Evolutionary conservation across 2,113 vertebrate species (phyloP), one percentile per base, ranked within the genome.

Genomic region (Thymallus thymallus): DNA sequence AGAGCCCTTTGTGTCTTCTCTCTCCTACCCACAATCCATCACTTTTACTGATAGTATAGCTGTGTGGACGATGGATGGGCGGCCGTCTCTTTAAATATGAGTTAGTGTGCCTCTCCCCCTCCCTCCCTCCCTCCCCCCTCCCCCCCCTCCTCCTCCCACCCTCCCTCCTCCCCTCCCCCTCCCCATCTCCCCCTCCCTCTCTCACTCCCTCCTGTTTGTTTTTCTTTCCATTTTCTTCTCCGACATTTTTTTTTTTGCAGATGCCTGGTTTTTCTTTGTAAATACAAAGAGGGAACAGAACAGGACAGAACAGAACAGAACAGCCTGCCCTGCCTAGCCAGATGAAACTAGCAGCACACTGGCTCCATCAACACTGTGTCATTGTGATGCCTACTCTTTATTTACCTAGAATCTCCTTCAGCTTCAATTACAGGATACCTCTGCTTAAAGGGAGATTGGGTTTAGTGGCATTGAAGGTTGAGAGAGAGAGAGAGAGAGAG

Each of bases 71-170:
- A 78, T 69, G 55, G 35, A 68, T 80, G 80, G 74, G 79, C 83
- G 70, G 75, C 80, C 78, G 22, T 87, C 77, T 84, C 74, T 82
- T 75, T 87, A 89, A 90, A 91, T 91, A 90, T 89, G 76, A 89
- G 92, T 93, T 14, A 14, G 20, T 61, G n/a, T 24, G 10, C 9
- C 20, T 61, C 60, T 56, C 58, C 22, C 24, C 65, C 72, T 60
- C 22, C 58, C 51, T 23, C 56, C 48, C 73, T 26, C 85, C 74
- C 64, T 51, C 74, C 79, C 84, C 51, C 66, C 26, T 69, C 22
- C 35, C 23, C 26, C 26, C 46, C 18, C 0, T 48, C 78, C 76
- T 70, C 76, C 80, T 73, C 73, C 55, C 51, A n/a, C n/a, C n/a
- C 84, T 58, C 66, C 26, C 71, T 24, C 35, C 23, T 51, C 26